Percentiles rank a stretch among this genome's conserved stretches.
Evolutionary conservation across 2,888 invertebrate species (phyloP).

Genomic region (Apantesis nais): DNA sequence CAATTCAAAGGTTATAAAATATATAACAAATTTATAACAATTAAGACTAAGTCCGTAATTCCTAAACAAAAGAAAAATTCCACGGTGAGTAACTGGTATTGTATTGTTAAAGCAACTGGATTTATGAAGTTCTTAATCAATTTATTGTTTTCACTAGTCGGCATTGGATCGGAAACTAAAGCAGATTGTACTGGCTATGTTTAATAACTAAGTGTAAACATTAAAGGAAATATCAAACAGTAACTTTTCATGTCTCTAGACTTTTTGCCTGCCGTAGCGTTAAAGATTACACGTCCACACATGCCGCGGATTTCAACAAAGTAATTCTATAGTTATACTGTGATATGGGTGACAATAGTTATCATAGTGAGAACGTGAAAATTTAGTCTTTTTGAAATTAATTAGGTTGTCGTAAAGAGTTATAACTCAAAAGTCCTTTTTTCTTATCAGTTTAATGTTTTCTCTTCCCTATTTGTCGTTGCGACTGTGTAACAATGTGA

Average conservation of each 20-base stretch:
- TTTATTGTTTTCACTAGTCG: slow-evolving; percentile 25
- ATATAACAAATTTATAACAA: background rate
- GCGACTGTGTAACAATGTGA: background rate
- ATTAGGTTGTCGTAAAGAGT: background rate
- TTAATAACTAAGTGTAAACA: slow-evolving; percentile 32
- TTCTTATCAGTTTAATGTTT: background rate
- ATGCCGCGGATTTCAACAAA: background rate
- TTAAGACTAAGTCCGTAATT: slow-evolving; percentile 6
- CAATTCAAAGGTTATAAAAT: background rate
- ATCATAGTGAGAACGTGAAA: no score
- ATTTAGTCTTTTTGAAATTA: background rate
- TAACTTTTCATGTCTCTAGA: slow-evolving; percentile 1
- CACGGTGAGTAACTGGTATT: slow-evolving; percentile 11
- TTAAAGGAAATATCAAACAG: slow-evolving; percentile 19
- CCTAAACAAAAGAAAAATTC: slow-evolving; percentile 13
- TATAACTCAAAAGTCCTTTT: background rate
- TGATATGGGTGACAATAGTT: no score
- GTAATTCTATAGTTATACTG: background rate
- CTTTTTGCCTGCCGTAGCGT: background rate
- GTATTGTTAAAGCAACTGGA: slow-evolving; percentile 27
- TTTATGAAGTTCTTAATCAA: slow-evolving; percentile 31
- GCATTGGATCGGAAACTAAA: slow-evolving; percentile 33
- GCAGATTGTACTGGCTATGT: slow-evolving; percentile 32
- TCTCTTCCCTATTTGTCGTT: background rate
- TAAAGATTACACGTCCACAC: background rate